Conservation (phyloP, 2,888 invertebrate species). For the Agrochola circellaris region DNA sequence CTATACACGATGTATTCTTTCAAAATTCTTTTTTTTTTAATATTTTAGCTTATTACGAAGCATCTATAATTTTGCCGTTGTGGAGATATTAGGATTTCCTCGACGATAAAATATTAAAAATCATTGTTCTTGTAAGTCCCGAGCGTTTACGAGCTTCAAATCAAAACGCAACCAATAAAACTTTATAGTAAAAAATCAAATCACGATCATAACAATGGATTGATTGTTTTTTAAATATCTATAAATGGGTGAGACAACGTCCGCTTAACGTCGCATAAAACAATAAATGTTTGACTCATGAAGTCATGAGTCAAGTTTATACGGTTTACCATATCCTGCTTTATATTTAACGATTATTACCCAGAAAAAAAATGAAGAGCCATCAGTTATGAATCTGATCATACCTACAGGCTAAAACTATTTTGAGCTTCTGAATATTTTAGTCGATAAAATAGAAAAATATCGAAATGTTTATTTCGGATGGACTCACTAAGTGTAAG, state of each 20-base stretch:
- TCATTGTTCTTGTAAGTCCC: constrained; percentile 38
- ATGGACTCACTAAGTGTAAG: constrained; percentile 46
- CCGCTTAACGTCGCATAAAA: constrained; percentile 50
- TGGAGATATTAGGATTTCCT: constrained; percentile 30
- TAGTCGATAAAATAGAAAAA: constrained; percentile 46
- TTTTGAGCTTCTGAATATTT: constrained; percentile 15
- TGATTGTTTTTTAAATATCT: constrained; percentile 66
- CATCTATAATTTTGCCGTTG: constrained; percentile 3
- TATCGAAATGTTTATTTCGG: constrained; percentile 53
- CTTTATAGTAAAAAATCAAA: constrained; percentile 54
- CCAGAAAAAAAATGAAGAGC: constrained; percentile 14
- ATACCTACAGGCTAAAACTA: constrained; percentile 4
- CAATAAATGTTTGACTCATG: constrained; percentile 58
- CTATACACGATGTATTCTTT: background rate
- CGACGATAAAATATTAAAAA: constrained; percentile 45
- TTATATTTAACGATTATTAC: constrained; percentile 43
- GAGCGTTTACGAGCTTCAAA: constrained; percentile 51
- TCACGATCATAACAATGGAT: constrained; percentile 63
- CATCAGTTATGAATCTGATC: constrained; percentile 19
- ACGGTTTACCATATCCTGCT: constrained; percentile 64
- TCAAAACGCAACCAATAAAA: constrained; percentile 50
- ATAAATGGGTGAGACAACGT: constrained; percentile 57
- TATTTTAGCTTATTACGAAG: background rate
- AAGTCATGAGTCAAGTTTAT: constrained; percentile 49
- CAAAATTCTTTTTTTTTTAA: background rate